phyloP scores from a whole-genome alignment of 2,888 invertebrate genomes.

The Prosopocoilus inquinatus region DNA sequence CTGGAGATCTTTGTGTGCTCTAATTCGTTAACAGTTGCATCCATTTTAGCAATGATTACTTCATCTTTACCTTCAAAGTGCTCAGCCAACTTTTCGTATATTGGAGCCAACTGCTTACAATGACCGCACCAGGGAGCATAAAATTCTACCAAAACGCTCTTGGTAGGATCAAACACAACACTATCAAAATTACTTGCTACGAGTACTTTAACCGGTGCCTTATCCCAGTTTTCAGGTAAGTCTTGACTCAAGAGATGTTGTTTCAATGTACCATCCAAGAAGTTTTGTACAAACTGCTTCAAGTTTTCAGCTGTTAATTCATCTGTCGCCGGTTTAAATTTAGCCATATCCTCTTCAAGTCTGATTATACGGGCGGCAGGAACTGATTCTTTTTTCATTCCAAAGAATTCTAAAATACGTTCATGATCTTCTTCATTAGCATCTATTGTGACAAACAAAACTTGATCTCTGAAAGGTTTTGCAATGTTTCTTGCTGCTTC shows the following conservation, averaged over 20 bases:
- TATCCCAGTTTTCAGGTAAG: slow-evolving; percentile 96
- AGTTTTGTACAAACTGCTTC: slow-evolving; percentile 80
- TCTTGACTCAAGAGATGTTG: slow-evolving; percentile 94
- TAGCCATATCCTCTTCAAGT: slow-evolving; percentile 95
- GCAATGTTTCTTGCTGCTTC: slow-evolving; percentile 81
- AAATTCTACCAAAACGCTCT: slow-evolving; percentile 97
- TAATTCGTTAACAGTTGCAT: slow-evolving; percentile 96
- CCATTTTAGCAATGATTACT: slow-evolving; percentile 96
- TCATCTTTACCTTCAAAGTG: slow-evolving; percentile 81
- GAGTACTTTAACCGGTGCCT: slow-evolving; percentile 86
- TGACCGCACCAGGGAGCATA: slow-evolving; percentile 99
- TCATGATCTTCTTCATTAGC: slow-evolving; percentile 94
- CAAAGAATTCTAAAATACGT: slow-evolving; percentile 98
- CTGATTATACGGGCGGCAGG: slow-evolving; percentile 90
- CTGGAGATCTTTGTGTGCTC: slow-evolving; percentile 92
- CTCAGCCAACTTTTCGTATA: slow-evolving; percentile 85
- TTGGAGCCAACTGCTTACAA: slow-evolving; percentile 96
- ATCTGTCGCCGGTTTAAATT: slow-evolving; percentile 85
- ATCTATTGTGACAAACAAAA: slow-evolving; percentile 94
- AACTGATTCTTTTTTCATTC: slow-evolving; percentile 87
- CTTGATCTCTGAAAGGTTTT: slow-evolving; percentile 85
- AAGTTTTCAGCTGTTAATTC: slow-evolving; percentile 70
- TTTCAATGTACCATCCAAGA: slow-evolving; percentile 90
- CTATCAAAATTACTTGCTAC: slow-evolving; percentile 95
- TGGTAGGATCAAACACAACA: slow-evolving; percentile 81